Conservation (phyloP, 2,888 invertebrate species). For the Macaria liturata region DNA sequence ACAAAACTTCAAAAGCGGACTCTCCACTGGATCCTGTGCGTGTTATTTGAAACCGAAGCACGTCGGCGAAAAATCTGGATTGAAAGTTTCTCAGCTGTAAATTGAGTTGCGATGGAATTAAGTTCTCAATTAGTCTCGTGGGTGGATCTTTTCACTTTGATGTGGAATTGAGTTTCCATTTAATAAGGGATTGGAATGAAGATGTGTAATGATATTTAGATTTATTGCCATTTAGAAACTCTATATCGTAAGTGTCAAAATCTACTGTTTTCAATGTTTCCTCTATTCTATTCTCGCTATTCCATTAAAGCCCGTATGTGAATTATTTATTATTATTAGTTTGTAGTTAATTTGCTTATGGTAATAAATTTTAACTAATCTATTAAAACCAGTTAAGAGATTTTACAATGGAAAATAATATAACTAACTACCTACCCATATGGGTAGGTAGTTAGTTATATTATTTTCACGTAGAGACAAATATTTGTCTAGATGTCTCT, state of each 20-base stretch:
- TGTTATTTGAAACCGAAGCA: slow-evolving; percentile 43
- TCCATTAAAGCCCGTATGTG: too few species aligned
- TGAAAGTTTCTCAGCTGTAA: slow-evolving; percentile 42
- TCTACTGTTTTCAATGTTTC: too few species aligned
- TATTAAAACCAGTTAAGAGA: too few species aligned
- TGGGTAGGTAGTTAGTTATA: too few species aligned
- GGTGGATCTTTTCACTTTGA: slow-evolving; percentile 36
- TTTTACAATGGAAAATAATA: too few species aligned
- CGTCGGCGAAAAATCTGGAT: slow-evolving; percentile 38
- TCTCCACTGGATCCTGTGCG: slow-evolving; percentile 32
- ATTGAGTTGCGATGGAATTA: slow-evolving; percentile 47
- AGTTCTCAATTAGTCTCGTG: slow-evolving; percentile 47
- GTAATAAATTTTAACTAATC: too few species aligned
- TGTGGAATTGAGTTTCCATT: slow-evolving; percentile 21
- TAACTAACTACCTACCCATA: too few species aligned
- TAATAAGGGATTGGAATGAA: slow-evolving; percentile 16
- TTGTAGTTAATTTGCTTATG: too few species aligned
- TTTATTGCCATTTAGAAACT: slow-evolving; percentile 7
- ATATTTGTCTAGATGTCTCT: too few species aligned
- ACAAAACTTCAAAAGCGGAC: slow-evolving; percentile 33
- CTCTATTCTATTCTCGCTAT: too few species aligned
- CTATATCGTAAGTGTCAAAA: not conserved
- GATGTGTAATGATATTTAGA: slow-evolving; percentile 7
- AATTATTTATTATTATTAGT: too few species aligned
- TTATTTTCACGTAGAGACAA: too few species aligned